phyloP scores from a whole-genome alignment of 2,888 invertebrate genomes.

The Myopa testacea region DNA sequence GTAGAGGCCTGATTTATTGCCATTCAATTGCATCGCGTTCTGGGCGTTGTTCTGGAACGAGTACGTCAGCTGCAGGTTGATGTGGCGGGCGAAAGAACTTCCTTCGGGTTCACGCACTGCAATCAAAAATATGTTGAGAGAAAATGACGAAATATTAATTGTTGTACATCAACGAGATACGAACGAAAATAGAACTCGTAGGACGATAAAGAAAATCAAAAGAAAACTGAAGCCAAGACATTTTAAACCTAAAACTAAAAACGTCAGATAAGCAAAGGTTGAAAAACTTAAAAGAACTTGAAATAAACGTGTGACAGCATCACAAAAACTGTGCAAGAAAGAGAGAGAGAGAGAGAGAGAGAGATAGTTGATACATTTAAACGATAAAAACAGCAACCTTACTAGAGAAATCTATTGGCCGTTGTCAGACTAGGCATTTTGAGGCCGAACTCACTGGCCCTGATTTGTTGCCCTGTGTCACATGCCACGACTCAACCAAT shows the following conservation, averaged over 20 bases:
- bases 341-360: no score
- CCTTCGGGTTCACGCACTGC: constrained; percentile 78
- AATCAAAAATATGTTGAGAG: constrained; percentile 65
- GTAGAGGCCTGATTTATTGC: constrained; percentile 70
- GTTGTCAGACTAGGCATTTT: no score
- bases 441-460: no score
- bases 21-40: constrained; percentile 68
- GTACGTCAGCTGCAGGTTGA: constrained; percentile 89
- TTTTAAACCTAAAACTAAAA: no score
- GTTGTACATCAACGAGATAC: background rate
- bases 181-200: no score
- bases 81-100: constrained; percentile 83
- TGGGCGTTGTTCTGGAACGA: constrained; percentile 86
- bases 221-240: background rate
- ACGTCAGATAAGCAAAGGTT: no score
- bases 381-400: no score
- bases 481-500: no score
- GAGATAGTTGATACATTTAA: no score
- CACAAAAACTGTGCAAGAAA: no score
- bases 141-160: constrained; percentile 39
- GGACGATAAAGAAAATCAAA: background rate
- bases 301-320: background rate
- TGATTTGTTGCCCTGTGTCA: no score
- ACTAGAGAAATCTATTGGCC: no score
- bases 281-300: background rate